Evolutionary conservation across 2,797 vertebrate genomes (phyloP), one percentile per base, ranked within the genome.

Genomic region (Melanotaenia maccullochi): DNA sequence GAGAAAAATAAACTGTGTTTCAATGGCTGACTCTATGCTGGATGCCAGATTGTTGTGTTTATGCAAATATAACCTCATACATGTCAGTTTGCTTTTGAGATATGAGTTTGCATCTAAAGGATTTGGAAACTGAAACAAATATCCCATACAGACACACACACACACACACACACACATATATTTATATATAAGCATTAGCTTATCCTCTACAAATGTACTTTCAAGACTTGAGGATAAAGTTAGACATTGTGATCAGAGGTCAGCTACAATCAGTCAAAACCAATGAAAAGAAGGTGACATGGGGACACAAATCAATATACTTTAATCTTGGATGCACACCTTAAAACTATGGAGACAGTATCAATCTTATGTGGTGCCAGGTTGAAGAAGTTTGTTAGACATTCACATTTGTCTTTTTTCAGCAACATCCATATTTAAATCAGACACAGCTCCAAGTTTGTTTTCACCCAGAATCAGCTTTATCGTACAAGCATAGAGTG

Each of bases 1-100:
- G 42, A 36, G 49, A 66, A 68, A 35, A 56, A 76, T 22, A 64
- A 35, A 63, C 28, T 57, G 13, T 67, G 52, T 65, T 40, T 73
- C 54, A 22, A 49, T 4, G 42, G 36, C 32, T 70, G 25, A 54
- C 11, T 25, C 24, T 51, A 16, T 24, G 28, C 16, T 60, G 30
- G 20, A 14, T 69, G 47, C 47, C 20, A 49, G 47, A 36, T 78
- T 14, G 65, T 60, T 51, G 16, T 33, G 30, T 9, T 55, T 68
- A 28, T 9, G 32, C n/a, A 49, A 49, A 22, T 9, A 49, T 22
- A 63, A 32, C 44, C 38, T 55, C 32, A n/a, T 30, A 35, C 24
- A 4, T 28, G 24, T 49, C 25, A 63, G 52, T 57, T 57, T 56
- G 35, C 35, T 36, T 36, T 11, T 36, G 9, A 36, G 35, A 36